phyloP scores from a whole-genome alignment of 2,113 vertebrate species.

The Clarias macrocephalus region DNA sequence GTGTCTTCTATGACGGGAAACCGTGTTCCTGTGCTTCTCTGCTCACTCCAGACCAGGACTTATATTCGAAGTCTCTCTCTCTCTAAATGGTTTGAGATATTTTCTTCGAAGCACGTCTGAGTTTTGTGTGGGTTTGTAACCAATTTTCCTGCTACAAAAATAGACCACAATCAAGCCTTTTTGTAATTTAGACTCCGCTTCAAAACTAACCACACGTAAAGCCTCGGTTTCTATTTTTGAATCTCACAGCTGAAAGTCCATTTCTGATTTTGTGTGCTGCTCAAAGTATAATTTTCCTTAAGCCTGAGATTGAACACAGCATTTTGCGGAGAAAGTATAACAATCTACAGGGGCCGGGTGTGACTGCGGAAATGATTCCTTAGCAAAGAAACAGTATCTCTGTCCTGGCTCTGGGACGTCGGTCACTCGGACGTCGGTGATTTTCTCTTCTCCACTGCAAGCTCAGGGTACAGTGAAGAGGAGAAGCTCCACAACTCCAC shows the following conservation, averaged over 20 bases:
- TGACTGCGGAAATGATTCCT: constrained; percentile 55
- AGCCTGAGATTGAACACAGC: constrained; percentile 18
- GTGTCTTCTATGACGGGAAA: not conserved
- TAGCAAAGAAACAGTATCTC: constrained; percentile 48
- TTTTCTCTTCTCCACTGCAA: constrained; percentile 26
- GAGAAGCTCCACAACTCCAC: not conserved
- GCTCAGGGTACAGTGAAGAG: constrained; percentile 29
- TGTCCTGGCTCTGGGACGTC: constrained; percentile 13
- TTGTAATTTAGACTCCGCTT: constrained; percentile 31
- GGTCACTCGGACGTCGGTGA: not conserved
- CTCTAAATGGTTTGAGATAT: not conserved
- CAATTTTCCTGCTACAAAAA: constrained; percentile 27
- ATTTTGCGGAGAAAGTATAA: constrained; percentile 39
- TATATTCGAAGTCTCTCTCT: constrained; percentile 26
- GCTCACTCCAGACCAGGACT: not conserved
- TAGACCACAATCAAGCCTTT: constrained; percentile 28
- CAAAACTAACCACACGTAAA: constrained; percentile 33
- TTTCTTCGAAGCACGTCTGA: constrained; percentile 14
- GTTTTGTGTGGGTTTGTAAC: constrained; percentile 43
- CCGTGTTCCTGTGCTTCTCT: not conserved
- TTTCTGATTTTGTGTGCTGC: constrained; percentile 37
- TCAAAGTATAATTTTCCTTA: constrained; percentile 1
- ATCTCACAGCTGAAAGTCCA: constrained; percentile 36
- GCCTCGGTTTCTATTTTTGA: constrained; percentile 36
- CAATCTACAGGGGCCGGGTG: constrained; percentile 36